Percentiles rank a stretch among this genome's conserved stretches.
Evolutionary conservation across 2,113 vertebrate species (phyloP).

Genomic region (Rhinolophus ferrumequinum): DNA sequence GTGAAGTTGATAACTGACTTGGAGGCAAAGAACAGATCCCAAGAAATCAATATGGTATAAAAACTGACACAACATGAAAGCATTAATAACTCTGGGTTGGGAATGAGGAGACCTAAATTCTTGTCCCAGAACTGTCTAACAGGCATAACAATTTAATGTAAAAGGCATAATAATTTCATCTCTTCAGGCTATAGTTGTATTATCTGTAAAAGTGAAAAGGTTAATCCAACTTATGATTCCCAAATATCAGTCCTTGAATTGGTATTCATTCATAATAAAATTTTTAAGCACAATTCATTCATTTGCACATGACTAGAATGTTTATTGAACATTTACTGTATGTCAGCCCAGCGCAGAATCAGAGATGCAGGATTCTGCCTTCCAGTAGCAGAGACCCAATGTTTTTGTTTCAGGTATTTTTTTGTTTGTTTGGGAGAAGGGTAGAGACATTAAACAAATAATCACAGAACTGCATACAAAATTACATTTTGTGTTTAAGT

Average conservation of each 20-base stretch:
- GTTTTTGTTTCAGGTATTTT: not conserved
- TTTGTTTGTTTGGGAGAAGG: not conserved
- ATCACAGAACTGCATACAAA: not conserved
- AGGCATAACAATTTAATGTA: not conserved
- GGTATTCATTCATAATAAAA: not conserved
- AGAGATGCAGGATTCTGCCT: not conserved
- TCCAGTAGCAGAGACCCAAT: not conserved
- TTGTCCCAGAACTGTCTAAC: not conserved
- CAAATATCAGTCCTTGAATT: not conserved
- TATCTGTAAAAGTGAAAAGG: not conserved
- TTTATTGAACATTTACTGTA: not conserved
- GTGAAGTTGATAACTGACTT: constrained; percentile 17
- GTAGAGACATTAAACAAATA: constrained; percentile 1
- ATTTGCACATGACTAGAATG: not conserved
- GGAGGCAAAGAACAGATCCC: not conserved
- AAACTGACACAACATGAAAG: not conserved
- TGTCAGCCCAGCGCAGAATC: not conserved
- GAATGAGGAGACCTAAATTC: not conserved
- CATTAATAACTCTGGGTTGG: not conserved
- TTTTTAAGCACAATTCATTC: not conserved
- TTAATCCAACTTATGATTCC: not conserved
- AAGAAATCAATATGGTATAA: not conserved
- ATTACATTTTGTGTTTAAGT: not conserved
- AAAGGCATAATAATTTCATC: not conserved
- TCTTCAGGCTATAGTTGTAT: not conserved